Percentiles rank a stretch among this genome's conserved stretches.
phyloP scores from a whole-genome alignment of 2,113 vertebrate species.

The Pristiophorus japonicus region DNA sequence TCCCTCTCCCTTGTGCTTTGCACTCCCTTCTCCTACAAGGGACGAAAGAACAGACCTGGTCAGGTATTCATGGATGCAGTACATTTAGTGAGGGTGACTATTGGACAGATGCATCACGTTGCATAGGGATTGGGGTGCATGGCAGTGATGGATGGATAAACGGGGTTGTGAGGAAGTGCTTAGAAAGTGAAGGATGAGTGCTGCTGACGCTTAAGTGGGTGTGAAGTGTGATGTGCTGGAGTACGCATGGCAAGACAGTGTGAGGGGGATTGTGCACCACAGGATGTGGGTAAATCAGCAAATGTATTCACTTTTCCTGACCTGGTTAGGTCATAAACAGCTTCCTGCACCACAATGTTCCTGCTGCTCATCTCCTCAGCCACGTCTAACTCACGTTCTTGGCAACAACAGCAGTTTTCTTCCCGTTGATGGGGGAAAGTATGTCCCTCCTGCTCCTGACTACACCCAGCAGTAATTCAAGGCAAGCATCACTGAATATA shows the following conservation, averaged over 20 bases:
- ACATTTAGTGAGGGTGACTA: background rate
- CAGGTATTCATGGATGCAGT: background rate
- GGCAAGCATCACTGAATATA: background rate
- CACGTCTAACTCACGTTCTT: background rate
- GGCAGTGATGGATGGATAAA: background rate
- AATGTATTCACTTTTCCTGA: background rate
- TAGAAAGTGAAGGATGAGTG: background rate
- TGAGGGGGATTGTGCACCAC: background rate
- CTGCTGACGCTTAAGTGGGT: background rate
- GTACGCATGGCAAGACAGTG: background rate
- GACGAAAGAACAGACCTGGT: background rate
- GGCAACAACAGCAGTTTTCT: too few relatives aligned
- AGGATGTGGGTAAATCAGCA: background rate
- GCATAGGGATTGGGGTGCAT: background rate
- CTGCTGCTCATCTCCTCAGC: background rate
- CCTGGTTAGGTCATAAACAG: background rate
- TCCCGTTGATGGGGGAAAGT: too few relatives aligned
- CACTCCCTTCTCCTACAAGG: background rate
- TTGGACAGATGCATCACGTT: background rate
- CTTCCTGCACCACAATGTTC: background rate
- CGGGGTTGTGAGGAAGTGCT: background rate
- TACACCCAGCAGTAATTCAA: background rate
- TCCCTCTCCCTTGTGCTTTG: background rate
- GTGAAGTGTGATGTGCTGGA: background rate
- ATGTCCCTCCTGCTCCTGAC: background rate